phyloP scores from a whole-genome alignment of 2,797 vertebrate genomes.

The Hippopotamyrus pictus region DNA sequence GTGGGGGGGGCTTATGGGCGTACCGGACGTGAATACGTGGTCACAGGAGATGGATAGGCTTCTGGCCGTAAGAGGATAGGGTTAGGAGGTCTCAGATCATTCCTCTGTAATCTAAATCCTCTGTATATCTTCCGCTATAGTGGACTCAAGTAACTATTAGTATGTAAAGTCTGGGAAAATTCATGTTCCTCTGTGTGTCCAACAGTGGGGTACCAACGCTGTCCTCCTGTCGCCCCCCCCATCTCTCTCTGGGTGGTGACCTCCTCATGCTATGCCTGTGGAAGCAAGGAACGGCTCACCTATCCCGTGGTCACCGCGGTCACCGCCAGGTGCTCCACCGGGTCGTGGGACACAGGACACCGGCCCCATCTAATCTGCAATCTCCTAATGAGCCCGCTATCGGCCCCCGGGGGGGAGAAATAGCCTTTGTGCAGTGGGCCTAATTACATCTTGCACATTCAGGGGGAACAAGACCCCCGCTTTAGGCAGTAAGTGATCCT shows the following conservation, averaged over 20 bases:
- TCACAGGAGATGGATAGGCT: background rate
- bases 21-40: background rate
- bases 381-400: slow-evolving; percentile 66
- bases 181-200: slow-evolving; percentile 12
- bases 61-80: background rate
- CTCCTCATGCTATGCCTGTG: slow-evolving; percentile 33
- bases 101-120: background rate
- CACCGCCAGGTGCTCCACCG: slow-evolving; percentile 52
- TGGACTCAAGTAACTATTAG: background rate
- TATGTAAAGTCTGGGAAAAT: slow-evolving; percentile 1
- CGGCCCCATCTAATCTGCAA: slow-evolving; percentile 58
- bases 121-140: background rate
- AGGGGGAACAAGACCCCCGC: slow-evolving; percentile 49
- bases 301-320: slow-evolving; percentile 18
- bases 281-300: slow-evolving; percentile 26
- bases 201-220: background rate
- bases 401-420: slow-evolving; percentile 38
- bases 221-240: slow-evolving; percentile 45
- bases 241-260: slow-evolving; percentile 40
- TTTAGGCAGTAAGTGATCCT: slow-evolving; percentile 52
- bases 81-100: background rate
- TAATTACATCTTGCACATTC: slow-evolving; percentile 65
- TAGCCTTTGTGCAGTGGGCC: slow-evolving; percentile 52
- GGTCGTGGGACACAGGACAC: slow-evolving; percentile 49
- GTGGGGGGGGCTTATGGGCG: background rate